Conservation (phyloP, 2,113 vertebrate genomes). For the Centrocercus urophasianus region DNA sequence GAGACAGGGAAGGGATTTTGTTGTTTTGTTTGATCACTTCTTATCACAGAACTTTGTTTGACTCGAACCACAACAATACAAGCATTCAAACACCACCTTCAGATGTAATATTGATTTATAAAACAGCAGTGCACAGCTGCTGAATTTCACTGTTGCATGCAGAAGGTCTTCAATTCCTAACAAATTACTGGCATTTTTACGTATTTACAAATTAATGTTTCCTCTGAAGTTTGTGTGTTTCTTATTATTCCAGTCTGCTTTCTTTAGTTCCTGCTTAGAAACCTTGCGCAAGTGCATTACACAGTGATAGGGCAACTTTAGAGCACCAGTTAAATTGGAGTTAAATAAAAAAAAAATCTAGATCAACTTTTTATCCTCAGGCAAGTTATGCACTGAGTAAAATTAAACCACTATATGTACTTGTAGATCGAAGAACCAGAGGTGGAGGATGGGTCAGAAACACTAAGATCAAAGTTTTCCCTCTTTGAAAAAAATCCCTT, state of each 20-base stretch:
- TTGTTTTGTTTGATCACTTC: conserved; percentile 79
- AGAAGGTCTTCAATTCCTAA: conserved; percentile 77
- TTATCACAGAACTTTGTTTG: conserved; percentile 78
- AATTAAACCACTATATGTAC: conserved; percentile 81
- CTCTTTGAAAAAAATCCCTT: conserved; percentile 82
- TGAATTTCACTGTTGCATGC: conserved; percentile 67
- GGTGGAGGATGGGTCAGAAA: conserved; percentile 83
- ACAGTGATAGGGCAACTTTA: conserved; percentile 61
- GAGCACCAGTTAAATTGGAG: conserved; percentile 81
- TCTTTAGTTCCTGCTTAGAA: conserved; percentile 69
- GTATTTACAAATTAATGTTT: conserved; percentile 81
- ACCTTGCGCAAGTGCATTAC: conserved; percentile 40
- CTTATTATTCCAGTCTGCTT: conserved; percentile 74
- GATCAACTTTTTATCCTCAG: conserved; percentile 84
- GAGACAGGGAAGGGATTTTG: conserved; percentile 62
- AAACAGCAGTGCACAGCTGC: conserved; percentile 74
- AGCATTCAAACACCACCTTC: conserved; percentile 76
- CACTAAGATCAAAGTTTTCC: conserved; percentile 82
- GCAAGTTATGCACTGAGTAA: conserved; percentile 82
- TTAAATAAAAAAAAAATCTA: conserved; percentile 81
- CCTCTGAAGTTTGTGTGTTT: conserved; percentile 58
- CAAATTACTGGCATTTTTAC: conserved; percentile 75
- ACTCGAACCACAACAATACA: conserved; percentile 74
- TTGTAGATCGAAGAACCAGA: conserved; percentile 80
- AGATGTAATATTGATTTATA: conserved; percentile 78